Percentiles rank a stretch among this genome's conserved stretches.
Conservation (phyloP, 2,888 invertebrate genomes). For the Drosophila nigritarsus region DNA sequence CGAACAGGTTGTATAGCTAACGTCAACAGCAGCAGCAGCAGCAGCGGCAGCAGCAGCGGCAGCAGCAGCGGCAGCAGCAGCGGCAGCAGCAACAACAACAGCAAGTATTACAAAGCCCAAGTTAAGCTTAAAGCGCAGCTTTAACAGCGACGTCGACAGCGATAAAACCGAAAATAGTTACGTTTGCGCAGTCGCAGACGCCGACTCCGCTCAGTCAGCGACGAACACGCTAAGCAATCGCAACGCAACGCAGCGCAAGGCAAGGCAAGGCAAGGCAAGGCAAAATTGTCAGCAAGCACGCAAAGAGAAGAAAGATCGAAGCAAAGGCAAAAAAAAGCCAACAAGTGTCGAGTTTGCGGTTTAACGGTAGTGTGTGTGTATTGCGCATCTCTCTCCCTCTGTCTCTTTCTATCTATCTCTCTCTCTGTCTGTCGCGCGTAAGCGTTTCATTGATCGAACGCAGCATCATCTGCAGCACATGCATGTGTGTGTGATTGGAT, state of each 20-base stretch:
- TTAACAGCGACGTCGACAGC: slow-evolving; percentile 18
- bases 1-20: slow-evolving; percentile 75
- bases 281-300: slow-evolving; percentile 14
- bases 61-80: slow-evolving; percentile 32
- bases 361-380: slow-evolving; percentile 41
- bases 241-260: background rate
- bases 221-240: slow-evolving; percentile 56
- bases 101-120: slow-evolving; percentile 46
- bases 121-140: slow-evolving; percentile 48
- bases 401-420: background rate
- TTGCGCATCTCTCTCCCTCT: slow-evolving; percentile 4
- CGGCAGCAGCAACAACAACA: slow-evolving; percentile 21
- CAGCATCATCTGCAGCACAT: slow-evolving; percentile 35
- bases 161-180: slow-evolving; percentile 31
- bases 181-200: slow-evolving; percentile 46
- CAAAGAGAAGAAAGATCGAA: slow-evolving; percentile 32
- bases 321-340: slow-evolving; percentile 9
- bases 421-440: slow-evolving; percentile 5
- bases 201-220: slow-evolving; percentile 52
- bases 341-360: slow-evolving; percentile 36
- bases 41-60: slow-evolving; percentile 18
- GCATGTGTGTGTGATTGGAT: slow-evolving; percentile 26
- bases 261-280: slow-evolving; percentile 46
- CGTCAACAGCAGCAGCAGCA: slow-evolving; percentile 32
- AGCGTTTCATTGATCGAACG: slow-evolving; percentile 46